These are phyloP conservation scores for Vicugna pacos DNA, from an alignment of 2,113 vertebrate species.

Conservation along the genomic window DNA sequence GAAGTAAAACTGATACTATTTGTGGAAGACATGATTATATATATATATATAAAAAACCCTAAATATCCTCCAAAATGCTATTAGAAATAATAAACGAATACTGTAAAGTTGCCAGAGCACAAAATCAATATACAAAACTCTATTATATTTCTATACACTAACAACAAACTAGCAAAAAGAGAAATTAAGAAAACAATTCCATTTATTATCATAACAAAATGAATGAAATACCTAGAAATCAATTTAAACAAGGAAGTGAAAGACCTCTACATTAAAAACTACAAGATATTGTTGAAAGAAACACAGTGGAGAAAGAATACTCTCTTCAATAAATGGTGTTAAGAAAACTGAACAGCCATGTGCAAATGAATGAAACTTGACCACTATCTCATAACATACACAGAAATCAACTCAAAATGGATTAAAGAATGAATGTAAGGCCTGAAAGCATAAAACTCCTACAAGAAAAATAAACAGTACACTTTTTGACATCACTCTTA, in stretches of 20 bases:
- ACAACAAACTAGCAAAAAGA: not conserved
- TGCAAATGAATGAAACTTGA: not conserved
- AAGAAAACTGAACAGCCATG: not conserved
- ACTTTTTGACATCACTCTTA: not conserved
- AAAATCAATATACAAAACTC: not conserved
- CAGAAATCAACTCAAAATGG: not conserved
- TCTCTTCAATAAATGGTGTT: not conserved
- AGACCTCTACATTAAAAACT: not conserved
- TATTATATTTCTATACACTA: not conserved
- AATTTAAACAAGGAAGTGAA: not conserved
- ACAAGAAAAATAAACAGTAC: not conserved
- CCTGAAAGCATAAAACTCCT: not conserved
- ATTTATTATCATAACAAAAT: not conserved
- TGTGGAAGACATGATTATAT: not conserved
- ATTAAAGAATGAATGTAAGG: not conserved
- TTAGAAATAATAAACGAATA: not conserved
- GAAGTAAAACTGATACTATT: not conserved
- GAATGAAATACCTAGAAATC: not conserved
- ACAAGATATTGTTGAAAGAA: not conserved
- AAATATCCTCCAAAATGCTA: too few relatives aligned
- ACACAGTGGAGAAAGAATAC: not conserved
- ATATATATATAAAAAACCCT: not conserved
- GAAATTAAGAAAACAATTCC: not conserved
- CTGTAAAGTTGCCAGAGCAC: not conserved
- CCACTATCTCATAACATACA: not conserved